Percentiles rank a stretch among this genome's conserved stretches.
Conservation (phyloP, 2,113 vertebrate species). For the Collichthys lucidus region DNA sequence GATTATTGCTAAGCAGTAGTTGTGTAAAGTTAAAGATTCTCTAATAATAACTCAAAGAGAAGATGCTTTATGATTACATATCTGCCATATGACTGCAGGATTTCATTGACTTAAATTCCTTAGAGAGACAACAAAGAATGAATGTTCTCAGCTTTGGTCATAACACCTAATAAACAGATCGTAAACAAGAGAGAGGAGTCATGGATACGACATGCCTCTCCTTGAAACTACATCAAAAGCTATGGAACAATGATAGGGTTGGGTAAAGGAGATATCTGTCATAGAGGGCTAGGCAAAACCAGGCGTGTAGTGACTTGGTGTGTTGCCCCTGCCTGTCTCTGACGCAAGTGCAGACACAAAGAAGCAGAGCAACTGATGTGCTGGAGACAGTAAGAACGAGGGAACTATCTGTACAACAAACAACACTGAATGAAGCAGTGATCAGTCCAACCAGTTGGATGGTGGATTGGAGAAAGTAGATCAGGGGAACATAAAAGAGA, state of each 20-base stretch:
- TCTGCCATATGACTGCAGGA: background rate
- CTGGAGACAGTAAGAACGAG: slow-evolving; percentile 26
- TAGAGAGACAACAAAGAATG: background rate
- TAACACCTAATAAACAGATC: background rate
- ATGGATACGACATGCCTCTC: slow-evolving; percentile 2
- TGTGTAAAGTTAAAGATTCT: background rate
- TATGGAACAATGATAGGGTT: slow-evolving; percentile 58
- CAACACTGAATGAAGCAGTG: slow-evolving; percentile 23
- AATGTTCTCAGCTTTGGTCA: background rate
- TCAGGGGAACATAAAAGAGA: background rate
- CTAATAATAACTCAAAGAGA: background rate
- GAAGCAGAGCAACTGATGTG: slow-evolving; percentile 42
- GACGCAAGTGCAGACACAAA: slow-evolving; percentile 39
- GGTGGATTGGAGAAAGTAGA: background rate
- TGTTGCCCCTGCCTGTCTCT: slow-evolving; percentile 40
- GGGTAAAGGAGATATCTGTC: slow-evolving; percentile 50
- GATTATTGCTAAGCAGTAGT: background rate
- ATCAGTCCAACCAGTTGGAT: slow-evolving; percentile 7
- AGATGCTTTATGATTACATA: background rate
- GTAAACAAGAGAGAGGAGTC: slow-evolving; percentile 9
- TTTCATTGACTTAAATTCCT: background rate
- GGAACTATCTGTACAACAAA: slow-evolving; percentile 15
- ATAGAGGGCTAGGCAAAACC: slow-evolving; percentile 45
- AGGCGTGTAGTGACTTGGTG: slow-evolving; percentile 68
- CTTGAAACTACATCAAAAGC: slow-evolving; percentile 58